These are phyloP conservation scores for Teleiodes luculella DNA, from an alignment of 2,888 invertebrate species.

Conservation along the genomic window DNA sequence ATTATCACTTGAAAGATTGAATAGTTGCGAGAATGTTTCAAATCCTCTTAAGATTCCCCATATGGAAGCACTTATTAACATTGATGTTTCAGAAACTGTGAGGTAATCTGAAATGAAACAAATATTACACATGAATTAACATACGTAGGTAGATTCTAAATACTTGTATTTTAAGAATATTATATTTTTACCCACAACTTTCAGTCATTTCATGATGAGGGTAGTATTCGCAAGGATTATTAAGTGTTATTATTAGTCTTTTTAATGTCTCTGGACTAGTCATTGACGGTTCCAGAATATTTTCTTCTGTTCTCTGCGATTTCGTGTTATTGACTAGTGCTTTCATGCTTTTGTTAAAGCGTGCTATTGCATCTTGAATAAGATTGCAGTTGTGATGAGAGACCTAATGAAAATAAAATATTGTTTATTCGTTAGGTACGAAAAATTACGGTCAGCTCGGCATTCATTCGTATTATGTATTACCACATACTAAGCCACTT, in stretches of 20 bases:
- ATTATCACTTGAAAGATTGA: slow-evolving; percentile 61
- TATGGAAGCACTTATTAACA: background rate
- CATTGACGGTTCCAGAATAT: background rate
- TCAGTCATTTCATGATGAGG: slow-evolving; percentile 21
- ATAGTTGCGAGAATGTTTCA: background rate
- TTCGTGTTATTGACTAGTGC: background rate
- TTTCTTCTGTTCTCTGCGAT: background rate
- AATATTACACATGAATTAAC: too few relatives aligned
- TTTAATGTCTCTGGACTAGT: background rate
- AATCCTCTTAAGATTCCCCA: background rate
- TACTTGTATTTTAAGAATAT: too few relatives aligned
- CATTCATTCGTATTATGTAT: too few relatives aligned
- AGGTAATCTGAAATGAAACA: slow-evolving; percentile 2
- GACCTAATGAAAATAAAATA: too few relatives aligned
- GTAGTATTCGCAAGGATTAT: slow-evolving; percentile 15
- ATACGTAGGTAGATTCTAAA: too few relatives aligned
- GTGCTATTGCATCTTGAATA: background rate
- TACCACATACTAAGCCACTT: too few relatives aligned
- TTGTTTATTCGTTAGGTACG: too few relatives aligned
- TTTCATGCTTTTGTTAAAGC: background rate
- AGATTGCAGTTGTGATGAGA: background rate
- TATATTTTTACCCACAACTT: slow-evolving; percentile 17
- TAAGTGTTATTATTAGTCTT: background rate
- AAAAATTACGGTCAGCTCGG: too few relatives aligned
- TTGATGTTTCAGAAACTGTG: background rate